Evolutionary conservation across 2,888 invertebrate genomes (phyloP).

Genomic region (Dorcus parallelipipedus): DNA sequence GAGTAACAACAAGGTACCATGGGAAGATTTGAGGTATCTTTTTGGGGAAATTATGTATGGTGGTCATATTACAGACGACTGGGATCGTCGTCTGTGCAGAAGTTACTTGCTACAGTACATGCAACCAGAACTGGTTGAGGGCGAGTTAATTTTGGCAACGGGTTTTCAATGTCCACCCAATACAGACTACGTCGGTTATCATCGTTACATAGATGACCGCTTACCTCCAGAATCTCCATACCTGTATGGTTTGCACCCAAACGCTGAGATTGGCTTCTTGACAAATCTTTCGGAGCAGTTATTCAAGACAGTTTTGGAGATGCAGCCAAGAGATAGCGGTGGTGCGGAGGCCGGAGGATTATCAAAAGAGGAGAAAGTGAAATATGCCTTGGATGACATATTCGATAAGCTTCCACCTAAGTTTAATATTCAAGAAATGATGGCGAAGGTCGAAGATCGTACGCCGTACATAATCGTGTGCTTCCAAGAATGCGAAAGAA

Average conservation of each 20-base stretch:
- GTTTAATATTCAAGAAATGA: slow-evolving; percentile 82
- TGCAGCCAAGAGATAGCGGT: slow-evolving; percentile 83
- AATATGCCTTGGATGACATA: slow-evolving; percentile 77
- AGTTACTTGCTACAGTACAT: slow-evolving; percentile 85
- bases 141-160: slow-evolving; percentile 76
- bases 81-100: slow-evolving; percentile 85
- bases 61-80: slow-evolving; percentile 95
- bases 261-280: slow-evolving; percentile 92
- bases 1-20: slow-evolving; percentile 81
- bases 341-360: slow-evolving; percentile 65
- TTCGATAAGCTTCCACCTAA: slow-evolving; percentile 84
- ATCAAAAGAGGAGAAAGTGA: slow-evolving; percentile 79
- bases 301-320: slow-evolving; percentile 81
- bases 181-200: slow-evolving; percentile 83
- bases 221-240: slow-evolving; percentile 86
- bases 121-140: slow-evolving; percentile 83
- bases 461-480: slow-evolving; percentile 91
- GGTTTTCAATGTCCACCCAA: slow-evolving; percentile 87
- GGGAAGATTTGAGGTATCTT: slow-evolving; percentile 91
- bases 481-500: slow-evolving; percentile 91
- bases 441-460: slow-evolving; percentile 82
- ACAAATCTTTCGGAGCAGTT: slow-evolving; percentile 82
- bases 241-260: slow-evolving; percentile 89
- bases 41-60: slow-evolving; percentile 98
- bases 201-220: slow-evolving; percentile 80